Evolutionary conservation across 2,888 invertebrate species (phyloP), one percentile per base, ranked within the genome.

Genomic region (Dasypogon diadema): DNA sequence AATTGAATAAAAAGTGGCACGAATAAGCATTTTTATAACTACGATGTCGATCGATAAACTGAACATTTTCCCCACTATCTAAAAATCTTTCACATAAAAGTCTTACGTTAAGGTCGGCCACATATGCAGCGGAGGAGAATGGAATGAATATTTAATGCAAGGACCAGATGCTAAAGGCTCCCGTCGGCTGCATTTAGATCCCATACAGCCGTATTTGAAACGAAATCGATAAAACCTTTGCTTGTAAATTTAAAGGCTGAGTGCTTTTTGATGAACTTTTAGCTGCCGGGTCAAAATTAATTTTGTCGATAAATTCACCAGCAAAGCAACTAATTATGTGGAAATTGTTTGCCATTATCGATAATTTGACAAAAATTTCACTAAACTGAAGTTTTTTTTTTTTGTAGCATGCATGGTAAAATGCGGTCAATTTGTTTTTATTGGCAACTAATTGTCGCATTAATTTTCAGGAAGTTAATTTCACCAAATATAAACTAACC

Each of bases 241-340:
- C 18, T 55, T 6, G 24, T 42, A 16, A 73, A 58, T 73, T 56
- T 56, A 10, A 42, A n/a, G 37, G 58, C 42, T 73, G 73, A 73
- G 58, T 37, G 73, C 56, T 58, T 73, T 73, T 42, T 73, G 48
- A 58, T 73, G 46, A 42, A 73, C 16, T 42, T 56, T 55, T 42
- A 22, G 30, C 37, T 55, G 18, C n/a, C 12, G 24, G 22, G 22
- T 56, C 46, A 74, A 76, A 76, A 74, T 68, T 63, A 74, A 76
- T 76, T 76, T 76, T 42, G 63, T 54, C 63, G 24, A 21, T 65
- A 60, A 73, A 73, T 74, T 74, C 37, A 21, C 60, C 56, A 68
- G 68, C 68, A 76, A 76, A 76, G 56, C 74, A 58, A 56, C 68
- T 76, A 74, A 76, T 76, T 74, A 76, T 74, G 74, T 74, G 74